Evolutionary conservation across 2,113 vertebrate species (phyloP).

Genomic region (Ailurus styani): DNA sequence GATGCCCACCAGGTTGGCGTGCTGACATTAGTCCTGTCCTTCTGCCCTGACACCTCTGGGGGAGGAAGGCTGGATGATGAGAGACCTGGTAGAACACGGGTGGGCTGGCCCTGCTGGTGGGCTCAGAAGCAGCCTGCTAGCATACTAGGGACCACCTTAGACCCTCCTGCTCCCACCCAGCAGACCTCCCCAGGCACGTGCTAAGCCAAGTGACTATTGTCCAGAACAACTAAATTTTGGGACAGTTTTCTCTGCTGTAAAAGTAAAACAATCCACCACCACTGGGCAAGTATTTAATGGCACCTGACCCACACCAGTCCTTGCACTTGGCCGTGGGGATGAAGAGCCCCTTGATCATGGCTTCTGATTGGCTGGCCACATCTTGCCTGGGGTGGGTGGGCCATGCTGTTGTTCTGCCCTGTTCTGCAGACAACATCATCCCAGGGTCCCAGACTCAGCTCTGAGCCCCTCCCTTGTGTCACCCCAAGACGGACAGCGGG

Average conservation of each 20-base stretch:
- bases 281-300: too few relatives aligned
- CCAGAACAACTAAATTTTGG: neutral
- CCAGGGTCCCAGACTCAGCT: neutral
- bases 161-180: neutral
- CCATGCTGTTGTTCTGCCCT: neutral
- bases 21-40: neutral
- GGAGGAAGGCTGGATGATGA: neutral
- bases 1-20: too few relatives aligned
- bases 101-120: neutral
- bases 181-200: neutral
- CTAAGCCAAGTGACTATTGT: neutral
- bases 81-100: rapidly evolving
- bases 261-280: neutral
- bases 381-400: too few relatives aligned
- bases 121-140: neutral
- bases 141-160: neutral
- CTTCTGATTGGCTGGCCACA: neutral
- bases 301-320: too few relatives aligned
- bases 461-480: neutral
- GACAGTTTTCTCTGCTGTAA: neutral
- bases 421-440: neutral
- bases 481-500: neutral
- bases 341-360: neutral
- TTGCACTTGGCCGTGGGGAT: neutral
- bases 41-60: too few relatives aligned